Evolutionary conservation across 2,888 invertebrate species (phyloP).

Genomic region (Merodon equestris): DNA sequence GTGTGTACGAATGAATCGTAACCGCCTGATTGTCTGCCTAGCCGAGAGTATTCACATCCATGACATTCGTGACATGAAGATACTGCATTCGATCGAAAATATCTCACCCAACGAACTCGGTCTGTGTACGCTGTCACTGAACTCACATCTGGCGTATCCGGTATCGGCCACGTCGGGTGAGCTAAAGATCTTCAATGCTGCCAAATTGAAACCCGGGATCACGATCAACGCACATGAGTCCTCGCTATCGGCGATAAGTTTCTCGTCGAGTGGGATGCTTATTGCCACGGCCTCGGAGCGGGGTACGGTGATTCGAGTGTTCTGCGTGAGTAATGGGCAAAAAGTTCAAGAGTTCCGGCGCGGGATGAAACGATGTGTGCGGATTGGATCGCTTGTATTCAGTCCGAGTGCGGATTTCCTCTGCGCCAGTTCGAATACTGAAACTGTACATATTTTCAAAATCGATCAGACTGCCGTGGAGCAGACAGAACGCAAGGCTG

Average conservation of each 20-base stretch:
- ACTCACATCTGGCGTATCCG: conserved; percentile 78
- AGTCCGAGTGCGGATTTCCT: conserved; percentile 76
- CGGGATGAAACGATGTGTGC: conserved; percentile 77
- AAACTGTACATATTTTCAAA: conserved; percentile 78
- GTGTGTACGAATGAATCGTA: conserved; percentile 78
- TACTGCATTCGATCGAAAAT: conserved; percentile 77
- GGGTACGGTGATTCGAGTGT: conserved; percentile 79
- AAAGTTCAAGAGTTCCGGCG: conserved; percentile 78
- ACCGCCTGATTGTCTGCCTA: conserved; percentile 76
- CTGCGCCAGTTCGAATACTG: conserved; percentile 78
- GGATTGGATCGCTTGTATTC: conserved; percentile 77
- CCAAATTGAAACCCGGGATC: conserved; percentile 74
- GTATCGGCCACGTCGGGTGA: conserved; percentile 75
- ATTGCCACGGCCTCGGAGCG: conserved; percentile 78
- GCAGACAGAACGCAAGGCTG: conserved; percentile 73
- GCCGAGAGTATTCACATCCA: conserved; percentile 78
- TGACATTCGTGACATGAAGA: conserved; percentile 78
- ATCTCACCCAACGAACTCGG: conserved; percentile 76
- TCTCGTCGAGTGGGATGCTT: conserved; percentile 76
- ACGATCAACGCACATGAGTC: conserved; percentile 78
- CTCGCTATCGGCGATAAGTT: conserved; percentile 76
- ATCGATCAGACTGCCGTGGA: conserved; percentile 76
- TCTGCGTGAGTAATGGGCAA: conserved; percentile 78
- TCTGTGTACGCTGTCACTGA: conserved; percentile 76
- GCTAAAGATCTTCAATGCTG: conserved; percentile 77